Conservation (phyloP, 2,888 invertebrate species). For the Drosophila suboccidentalis region DNA sequence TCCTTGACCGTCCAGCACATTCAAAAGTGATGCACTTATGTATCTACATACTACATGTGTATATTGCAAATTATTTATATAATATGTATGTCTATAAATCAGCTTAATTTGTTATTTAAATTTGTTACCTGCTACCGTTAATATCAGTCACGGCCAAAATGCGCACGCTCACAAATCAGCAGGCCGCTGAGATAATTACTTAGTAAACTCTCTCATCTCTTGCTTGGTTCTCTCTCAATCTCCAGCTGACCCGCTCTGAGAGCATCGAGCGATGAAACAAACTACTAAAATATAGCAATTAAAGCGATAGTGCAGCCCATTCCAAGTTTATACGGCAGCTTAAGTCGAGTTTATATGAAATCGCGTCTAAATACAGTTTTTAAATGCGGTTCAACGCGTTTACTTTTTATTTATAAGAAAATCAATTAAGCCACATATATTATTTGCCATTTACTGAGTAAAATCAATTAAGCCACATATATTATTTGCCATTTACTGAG, state of each 20-base stretch:
- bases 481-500: neutral
- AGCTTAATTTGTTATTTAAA: conserved; percentile 38
- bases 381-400: neutral
- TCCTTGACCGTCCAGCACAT: neutral
- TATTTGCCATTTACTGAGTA: neutral
- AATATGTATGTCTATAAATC: conserved; percentile 25
- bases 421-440: neutral
- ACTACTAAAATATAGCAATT: conserved; percentile 32
- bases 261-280: conserved; percentile 34
- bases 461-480: no score
- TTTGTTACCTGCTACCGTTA: conserved; percentile 38
- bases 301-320: conserved; percentile 38
- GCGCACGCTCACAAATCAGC: conserved; percentile 33
- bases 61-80: conserved; percentile 29
- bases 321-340: neutral
- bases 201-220: conserved; percentile 6
- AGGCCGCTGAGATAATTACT: conserved; percentile 22
- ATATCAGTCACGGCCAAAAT: conserved; percentile 59
- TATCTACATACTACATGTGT: neutral
- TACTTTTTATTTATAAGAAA: neutral
- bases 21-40: neutral
- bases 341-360: neutral
- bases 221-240: neutral
- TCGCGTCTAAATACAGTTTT: neutral
- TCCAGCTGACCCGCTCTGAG: neutral